Base-by-base conservation (phyloP, 2,797 vertebrate genomes). In the Pseudomugil tenellus region DNA sequence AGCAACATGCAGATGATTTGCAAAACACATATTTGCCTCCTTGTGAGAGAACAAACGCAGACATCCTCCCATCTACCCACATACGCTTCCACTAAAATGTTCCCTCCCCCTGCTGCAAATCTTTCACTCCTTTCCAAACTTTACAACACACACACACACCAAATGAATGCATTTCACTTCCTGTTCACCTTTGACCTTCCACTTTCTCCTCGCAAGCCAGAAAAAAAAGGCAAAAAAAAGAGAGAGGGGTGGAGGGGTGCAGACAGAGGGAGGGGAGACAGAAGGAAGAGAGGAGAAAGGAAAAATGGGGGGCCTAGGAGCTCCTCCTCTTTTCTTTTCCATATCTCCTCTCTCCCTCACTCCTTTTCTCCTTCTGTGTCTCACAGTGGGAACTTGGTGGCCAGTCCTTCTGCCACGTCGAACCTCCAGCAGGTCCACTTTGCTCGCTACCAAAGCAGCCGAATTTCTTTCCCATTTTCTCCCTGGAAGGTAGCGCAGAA, bases 101-200 rank as follows among this genome's bases (percentile, higher is more conserved):
- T 76, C 63, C 76, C 76, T 74, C 72, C 69, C 74, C 81, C 77
- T 12, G 62, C 67, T 66, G 67, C 74, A 73, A 69, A 70, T 71
- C 67, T 60, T 66, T 55, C 70, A 43, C 67, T 76, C 57, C 67
- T 64, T 75, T 74, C 76, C 71, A 71, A 84, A 86, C 77, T 84
- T 88, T 79, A 84, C 80, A 80, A 75, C 83, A 49, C 77, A 70
- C 83, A 49, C 77, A 70, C 81, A 74, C 28, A 63, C 39, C 88
- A 93, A 94, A 92, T 90, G 88, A 95, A 94, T 92, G 93, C 74
- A 70, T 90, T 87, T 93, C 92, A 92, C 96, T 97, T 97, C 96
- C 96, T 96, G 95, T 94, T 95, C 93, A 96, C 95, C 96, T 96
- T 93, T 96, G 92, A 95, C 96, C 96, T 93, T 90, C 77, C 94